Conservation (phyloP, 1,140 invertebrate genomes). For the Drosophila arizonae region DNA sequence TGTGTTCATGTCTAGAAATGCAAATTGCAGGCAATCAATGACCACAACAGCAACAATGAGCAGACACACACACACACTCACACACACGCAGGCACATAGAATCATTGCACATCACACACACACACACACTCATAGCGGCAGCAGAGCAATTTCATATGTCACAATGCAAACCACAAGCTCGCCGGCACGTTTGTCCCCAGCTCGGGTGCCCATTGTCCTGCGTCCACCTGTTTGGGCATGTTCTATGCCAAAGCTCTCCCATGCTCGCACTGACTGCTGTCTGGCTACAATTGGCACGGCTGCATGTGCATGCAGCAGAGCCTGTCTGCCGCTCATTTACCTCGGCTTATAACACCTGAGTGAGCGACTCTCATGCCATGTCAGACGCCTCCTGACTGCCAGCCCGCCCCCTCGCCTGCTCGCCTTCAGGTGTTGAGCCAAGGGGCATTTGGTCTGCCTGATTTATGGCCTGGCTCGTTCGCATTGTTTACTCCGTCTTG, state of each 20-base stretch:
- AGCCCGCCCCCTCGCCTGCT: neutral
- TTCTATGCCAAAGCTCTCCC: neutral
- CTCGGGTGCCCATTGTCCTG: conserved; percentile 1
- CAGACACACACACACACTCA: neutral
- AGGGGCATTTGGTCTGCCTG: conserved; percentile 33
- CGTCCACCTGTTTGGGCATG: conserved; percentile 4
- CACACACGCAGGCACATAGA: neutral
- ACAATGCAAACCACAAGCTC: conserved; percentile 16
- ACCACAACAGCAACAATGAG: conserved; percentile 46
- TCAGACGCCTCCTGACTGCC: neutral
- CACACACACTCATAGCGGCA: neutral
- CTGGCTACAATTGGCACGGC: conserved; percentile 12
- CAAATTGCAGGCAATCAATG: conserved; percentile 65
- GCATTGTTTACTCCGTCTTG: conserved; percentile 48
- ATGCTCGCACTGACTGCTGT: neutral
- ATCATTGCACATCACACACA: neutral
- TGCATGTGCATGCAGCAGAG: conserved; percentile 10
- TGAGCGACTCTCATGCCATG: neutral
- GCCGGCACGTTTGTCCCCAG: neutral
- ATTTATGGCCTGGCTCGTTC: conserved; percentile 48
- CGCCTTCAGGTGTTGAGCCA: conserved; percentile 52
- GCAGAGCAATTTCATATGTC: conserved; percentile 16
- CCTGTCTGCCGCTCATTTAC: conserved; percentile 22
- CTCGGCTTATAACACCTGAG: conserved; percentile 15
- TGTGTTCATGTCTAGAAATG: conserved; percentile 57